Evolutionary conservation across 2,113 vertebrate species (phyloP), one percentile per base, ranked within the genome.

Genomic region (Dromas ardeola): DNA sequence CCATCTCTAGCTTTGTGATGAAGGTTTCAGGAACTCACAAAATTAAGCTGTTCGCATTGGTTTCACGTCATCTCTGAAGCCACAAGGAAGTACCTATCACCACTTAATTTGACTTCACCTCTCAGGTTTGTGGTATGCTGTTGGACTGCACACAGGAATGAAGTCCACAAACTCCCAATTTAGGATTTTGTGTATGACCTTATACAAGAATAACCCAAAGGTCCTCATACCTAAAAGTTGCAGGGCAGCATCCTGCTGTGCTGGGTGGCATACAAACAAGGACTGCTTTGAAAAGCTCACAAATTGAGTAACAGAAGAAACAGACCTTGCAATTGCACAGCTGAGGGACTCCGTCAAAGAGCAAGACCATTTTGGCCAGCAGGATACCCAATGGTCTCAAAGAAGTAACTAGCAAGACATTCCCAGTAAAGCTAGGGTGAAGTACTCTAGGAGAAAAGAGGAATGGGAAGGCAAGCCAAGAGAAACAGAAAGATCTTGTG

Each of bases 51-150:
- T 93, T 95, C 66, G 40, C 58, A 32, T 80, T 88, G 15, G 53
- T 91, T 88, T 32, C 87, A 91, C 8, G 0, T 85, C 40, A 36
- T 49, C 78, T 86, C 84, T 82, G 83, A 95, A 94, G 42, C 74
- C 86, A 93, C 55, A 86, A 93, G 94, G 94, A 97, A 92, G 91
- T 92, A 91, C 14, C 78, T 86, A n/a, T 95, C 86, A 97, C 69
- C 84, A 82, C 66, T 38, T 85, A 50, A 56, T 80, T 79, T 84
- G 20, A 86, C 58, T 87, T 93, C 76, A 58, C 29, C 50, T 82
- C 70, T 87, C 71, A 47, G 34, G 34, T 88, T 50, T 72, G 38
- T 88, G 50, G 29, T 63, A 55, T 85, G 62, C 38, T 80, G 32
- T 56, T 89, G 65, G 45, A 85, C 38, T 93, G 42, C 45, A n/a